Conservation (phyloP, 2,113 vertebrate genomes). For the Bucco capensis region DNA sequence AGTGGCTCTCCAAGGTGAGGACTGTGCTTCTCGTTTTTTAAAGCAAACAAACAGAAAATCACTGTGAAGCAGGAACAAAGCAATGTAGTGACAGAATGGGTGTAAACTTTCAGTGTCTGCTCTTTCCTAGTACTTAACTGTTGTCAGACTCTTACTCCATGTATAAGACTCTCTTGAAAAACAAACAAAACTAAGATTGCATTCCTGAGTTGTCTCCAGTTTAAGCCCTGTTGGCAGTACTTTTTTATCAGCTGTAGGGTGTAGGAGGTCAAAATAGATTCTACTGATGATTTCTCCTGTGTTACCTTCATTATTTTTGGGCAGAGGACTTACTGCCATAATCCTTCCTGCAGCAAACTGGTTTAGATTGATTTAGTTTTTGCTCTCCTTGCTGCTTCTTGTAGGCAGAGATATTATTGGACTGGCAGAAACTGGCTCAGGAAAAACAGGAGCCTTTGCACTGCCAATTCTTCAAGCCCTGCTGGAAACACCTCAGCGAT, state of each 20-base stretch:
- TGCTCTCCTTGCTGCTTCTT: background rate
- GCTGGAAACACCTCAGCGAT: constrained; percentile 85
- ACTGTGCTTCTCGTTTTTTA: background rate
- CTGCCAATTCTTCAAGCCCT: constrained; percentile 92
- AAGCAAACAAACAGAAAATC: background rate
- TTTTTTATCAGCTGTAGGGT: background rate
- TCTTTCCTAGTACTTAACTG: background rate
- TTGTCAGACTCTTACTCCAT: background rate
- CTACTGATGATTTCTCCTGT: background rate
- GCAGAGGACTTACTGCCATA: background rate
- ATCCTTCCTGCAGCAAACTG: background rate
- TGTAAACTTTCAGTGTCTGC: background rate
- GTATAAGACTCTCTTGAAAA: background rate
- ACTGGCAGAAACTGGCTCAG: constrained; percentile 95
- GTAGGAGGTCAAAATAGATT: background rate
- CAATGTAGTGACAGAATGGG: background rate
- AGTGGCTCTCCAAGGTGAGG: constrained; percentile 87
- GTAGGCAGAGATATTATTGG: constrained; percentile 90
- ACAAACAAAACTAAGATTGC: background rate
- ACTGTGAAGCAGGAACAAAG: background rate
- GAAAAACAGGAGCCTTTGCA: constrained; percentile 95
- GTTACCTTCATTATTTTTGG: background rate
- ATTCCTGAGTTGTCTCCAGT: background rate
- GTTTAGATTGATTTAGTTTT: background rate
- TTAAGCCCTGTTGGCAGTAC: background rate